Conservation (phyloP, 1,140 invertebrate species). For the Ganaspis sp. region DNA sequence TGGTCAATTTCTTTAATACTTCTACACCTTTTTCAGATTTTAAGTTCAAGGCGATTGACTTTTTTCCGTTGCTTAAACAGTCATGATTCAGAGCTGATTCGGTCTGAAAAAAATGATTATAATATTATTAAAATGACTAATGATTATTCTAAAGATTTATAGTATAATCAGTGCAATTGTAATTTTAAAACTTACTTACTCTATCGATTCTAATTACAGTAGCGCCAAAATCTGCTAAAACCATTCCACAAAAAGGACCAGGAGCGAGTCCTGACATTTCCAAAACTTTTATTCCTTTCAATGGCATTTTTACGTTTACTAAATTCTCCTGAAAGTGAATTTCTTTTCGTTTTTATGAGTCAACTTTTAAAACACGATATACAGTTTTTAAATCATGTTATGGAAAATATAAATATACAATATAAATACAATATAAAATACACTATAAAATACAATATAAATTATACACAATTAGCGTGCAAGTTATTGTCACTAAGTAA, state of each 20-base stretch:
- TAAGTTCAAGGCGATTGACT: conserved; percentile 88
- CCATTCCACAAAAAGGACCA: conserved; percentile 96
- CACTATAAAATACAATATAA: too few relatives aligned
- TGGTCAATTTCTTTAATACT: conserved; percentile 84
- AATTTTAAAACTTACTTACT: conserved; percentile 76
- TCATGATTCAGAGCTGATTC: conserved; percentile 71
- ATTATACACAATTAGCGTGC: too few relatives aligned
- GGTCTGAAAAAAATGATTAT: conserved; percentile 45
- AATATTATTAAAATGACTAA: too few relatives aligned
- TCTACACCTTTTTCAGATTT: conserved; percentile 84
- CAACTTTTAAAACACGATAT: too few relatives aligned
- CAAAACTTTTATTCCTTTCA: conserved; percentile 93
- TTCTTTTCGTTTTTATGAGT: too few relatives aligned
- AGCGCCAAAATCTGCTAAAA: conserved; percentile 97
- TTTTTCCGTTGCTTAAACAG: conserved; percentile 89
- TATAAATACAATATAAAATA: too few relatives aligned
- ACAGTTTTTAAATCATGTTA: too few relatives aligned
- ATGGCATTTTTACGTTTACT: conserved; percentile 89
- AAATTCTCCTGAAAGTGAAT: too few relatives aligned
- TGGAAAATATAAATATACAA: too few relatives aligned
- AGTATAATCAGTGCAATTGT: too few relatives aligned
- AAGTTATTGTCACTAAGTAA: too few relatives aligned
- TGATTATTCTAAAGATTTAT: too few relatives aligned
- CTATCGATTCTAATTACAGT: conserved; percentile 92
- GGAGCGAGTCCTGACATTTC: conserved; percentile 97